Base-by-base conservation (phyloP, 2,797 vertebrate species). In the Sebastes oblongus region DNA sequence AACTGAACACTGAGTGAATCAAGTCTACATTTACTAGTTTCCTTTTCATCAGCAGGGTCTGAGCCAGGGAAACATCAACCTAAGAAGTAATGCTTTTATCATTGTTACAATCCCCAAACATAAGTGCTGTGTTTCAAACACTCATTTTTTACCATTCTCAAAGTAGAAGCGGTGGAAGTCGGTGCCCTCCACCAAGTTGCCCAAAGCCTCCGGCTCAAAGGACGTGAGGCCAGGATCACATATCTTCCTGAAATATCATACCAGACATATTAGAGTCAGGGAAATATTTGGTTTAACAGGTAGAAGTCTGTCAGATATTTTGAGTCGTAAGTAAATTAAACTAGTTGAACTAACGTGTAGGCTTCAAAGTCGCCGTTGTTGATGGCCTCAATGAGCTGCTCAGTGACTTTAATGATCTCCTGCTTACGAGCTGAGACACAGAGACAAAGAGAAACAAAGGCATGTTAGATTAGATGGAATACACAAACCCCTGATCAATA, bases 121-220 rank as follows among this genome's bases (percentile, higher is more conserved):
- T 10, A 20, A n/a, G 18, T 0, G 7, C 5, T 18, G 1, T 24
- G 30, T 36, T 20, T 42, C 18, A 58, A 50, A 30, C 32, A 14
- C 42, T 13, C 39, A 16, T 3, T 18, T 0, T 9, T 84, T 96
- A 99, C 98, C 96, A 3, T 98, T 99, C 89, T 99, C 98, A 82
- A 99, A 99, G 95, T 99, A 99, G 95, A 99, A 99, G 75, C 98
- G 96, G 88, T 99, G 98, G 75, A 99, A 99, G 88, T 99, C 98
- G 66, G 98, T 99, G 34, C 98, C 98, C 93, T 99, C 98, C 70
- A 99, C 98, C 78, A 99, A 93, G 93, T 99, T 99, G 52, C 98
- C 98, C 94, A 99, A 80, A 71, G 98, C 98, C 94, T 99, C 98
- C 0, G 98, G 98, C 90, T 99, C 98, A 83, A 99, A 99, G 78